A percentile compares a stretch with the other conserved stretches of the same genome.
Conservation (phyloP, 1,140 invertebrate species). For the Trialeurodes vaporariorum region DNA sequence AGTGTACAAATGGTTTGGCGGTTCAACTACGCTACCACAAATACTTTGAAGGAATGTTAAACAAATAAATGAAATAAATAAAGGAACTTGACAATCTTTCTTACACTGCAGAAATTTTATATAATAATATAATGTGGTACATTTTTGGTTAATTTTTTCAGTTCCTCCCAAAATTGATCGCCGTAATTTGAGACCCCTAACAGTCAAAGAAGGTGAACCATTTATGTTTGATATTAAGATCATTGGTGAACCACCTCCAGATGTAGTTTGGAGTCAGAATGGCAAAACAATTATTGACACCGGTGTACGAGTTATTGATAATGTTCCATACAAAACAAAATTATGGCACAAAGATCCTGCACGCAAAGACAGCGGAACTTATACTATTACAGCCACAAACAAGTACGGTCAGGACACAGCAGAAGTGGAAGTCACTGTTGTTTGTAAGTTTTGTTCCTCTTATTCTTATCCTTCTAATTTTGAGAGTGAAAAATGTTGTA, state of each 20-base stretch:
- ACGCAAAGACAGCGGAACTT: constrained; percentile 72
- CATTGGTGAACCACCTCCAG: constrained; percentile 70
- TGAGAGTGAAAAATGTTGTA: no score
- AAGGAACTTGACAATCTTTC: no score
- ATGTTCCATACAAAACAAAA: constrained; percentile 76
- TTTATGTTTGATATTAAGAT: constrained; percentile 74
- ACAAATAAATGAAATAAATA: no score
- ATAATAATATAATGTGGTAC: constrained; percentile 12
- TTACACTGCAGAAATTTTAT: no score
- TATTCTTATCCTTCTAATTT: not conserved
- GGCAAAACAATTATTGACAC: constrained; percentile 43
- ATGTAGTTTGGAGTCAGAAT: constrained; percentile 57
- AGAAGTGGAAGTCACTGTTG: constrained; percentile 81
- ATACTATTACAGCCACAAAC: constrained; percentile 73
- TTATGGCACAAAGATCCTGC: constrained; percentile 70
- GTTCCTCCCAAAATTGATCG: constrained; percentile 88
- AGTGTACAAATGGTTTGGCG: no score
- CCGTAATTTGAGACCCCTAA: constrained; percentile 59
- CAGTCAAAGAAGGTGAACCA: constrained; percentile 69
- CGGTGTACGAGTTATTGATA: constrained; percentile 49
- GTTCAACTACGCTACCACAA: no score
- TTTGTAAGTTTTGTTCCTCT: constrained; percentile 57
- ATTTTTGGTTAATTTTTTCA: constrained; percentile 40
- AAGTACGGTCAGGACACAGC: constrained; percentile 78
- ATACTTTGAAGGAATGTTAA: no score